A percentile compares a stretch with the other conserved stretches of the same genome.
Evolutionary conservation across 2,113 vertebrate genomes (phyloP).

Genomic region (Scortum barcoo): DNA sequence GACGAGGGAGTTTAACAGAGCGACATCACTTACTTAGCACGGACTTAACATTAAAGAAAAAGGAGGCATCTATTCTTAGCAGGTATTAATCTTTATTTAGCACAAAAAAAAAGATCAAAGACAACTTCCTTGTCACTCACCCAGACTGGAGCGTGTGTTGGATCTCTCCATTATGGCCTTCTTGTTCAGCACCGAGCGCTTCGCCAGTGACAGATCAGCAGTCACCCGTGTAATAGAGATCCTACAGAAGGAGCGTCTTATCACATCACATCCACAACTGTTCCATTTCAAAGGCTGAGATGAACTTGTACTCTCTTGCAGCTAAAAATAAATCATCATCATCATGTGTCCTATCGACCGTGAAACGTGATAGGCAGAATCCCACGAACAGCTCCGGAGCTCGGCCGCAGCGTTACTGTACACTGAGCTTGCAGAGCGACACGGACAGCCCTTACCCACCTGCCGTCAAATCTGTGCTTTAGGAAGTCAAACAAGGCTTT

Average conservation of each 20-base stretch:
- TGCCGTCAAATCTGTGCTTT: slow-evolving; percentile 96
- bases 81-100: slow-evolving; percentile 56
- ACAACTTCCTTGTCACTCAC: slow-evolving; percentile 80
- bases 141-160: slow-evolving; percentile 94
- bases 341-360: slow-evolving; percentile 56
- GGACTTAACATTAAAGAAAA: slow-evolving; percentile 14
- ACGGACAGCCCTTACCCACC: slow-evolving; percentile 81
- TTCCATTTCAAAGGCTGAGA: slow-evolving; percentile 58
- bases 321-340: slow-evolving; percentile 69
- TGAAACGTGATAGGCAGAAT: slow-evolving; percentile 51
- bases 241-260: slow-evolving; percentile 79
- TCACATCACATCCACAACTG: slow-evolving; percentile 64
- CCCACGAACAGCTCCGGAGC: neutral
- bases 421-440: slow-evolving; percentile 3
- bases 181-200: slow-evolving; percentile 97
- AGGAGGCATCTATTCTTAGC: slow-evolving; percentile 52
- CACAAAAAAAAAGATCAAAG: slow-evolving; percentile 32
- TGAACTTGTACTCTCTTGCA: slow-evolving; percentile 23
- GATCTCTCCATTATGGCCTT: slow-evolving; percentile 96
- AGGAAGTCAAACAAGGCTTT: slow-evolving; percentile 92
- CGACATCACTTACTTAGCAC: neutral
- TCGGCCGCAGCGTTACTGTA: slow-evolving; percentile 24
- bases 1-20: neutral
- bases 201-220: slow-evolving; percentile 96
- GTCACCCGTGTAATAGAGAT: slow-evolving; percentile 98